Evolutionary conservation across 2,888 invertebrate species (phyloP).

Genomic region (Mythimna pallens): DNA sequence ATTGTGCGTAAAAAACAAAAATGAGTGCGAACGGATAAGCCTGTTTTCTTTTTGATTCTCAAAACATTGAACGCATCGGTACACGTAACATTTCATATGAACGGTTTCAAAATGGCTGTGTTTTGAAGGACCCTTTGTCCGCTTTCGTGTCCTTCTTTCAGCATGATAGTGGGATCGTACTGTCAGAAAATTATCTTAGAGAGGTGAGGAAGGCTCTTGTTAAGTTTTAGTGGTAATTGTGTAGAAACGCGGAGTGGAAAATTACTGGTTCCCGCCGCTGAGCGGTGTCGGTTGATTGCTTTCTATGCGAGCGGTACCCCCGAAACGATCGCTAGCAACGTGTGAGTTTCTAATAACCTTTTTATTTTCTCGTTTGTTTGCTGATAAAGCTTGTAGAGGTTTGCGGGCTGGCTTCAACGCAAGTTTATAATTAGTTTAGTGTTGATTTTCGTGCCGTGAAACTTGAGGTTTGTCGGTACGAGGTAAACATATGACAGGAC

Average conservation of each 20-base stretch:
- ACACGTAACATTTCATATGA: conserved; percentile 89
- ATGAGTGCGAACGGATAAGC: conserved; percentile 89
- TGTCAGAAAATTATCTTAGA: conserved; percentile 91
- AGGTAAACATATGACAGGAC: conserved; percentile 81
- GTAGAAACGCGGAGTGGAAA: conserved; percentile 81
- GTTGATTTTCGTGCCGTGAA: conserved; percentile 71
- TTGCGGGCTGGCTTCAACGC: conserved; percentile 67
- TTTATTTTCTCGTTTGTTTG: conserved; percentile 74
- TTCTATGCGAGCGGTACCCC: conserved; percentile 86
- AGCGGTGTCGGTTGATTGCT: conserved; percentile 84
- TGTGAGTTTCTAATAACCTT: conserved; percentile 87
- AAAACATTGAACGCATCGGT: conserved; percentile 81
- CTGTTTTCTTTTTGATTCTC: conserved; percentile 73
- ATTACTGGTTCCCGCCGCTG: conserved; percentile 85
- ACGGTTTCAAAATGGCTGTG: conserved; percentile 93
- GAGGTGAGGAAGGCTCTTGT: conserved; percentile 89
- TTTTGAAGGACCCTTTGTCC: conserved; percentile 93
- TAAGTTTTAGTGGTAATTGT: conserved; percentile 71
- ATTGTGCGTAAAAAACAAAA: conserved; percentile 86
- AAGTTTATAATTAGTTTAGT: conserved; percentile 75
- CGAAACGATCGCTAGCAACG: conserved; percentile 85
- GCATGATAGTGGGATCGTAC: conserved; percentile 93
- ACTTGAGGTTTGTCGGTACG: conserved; percentile 70
- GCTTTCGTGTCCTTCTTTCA: conserved; percentile 92
- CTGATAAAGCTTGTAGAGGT: conserved; percentile 69